A percentile compares a stretch with the other conserved stretches of the same genome.
phyloP scores from a whole-genome alignment of 2,797 vertebrate species.

The Scyliorhinus canicula region DNA sequence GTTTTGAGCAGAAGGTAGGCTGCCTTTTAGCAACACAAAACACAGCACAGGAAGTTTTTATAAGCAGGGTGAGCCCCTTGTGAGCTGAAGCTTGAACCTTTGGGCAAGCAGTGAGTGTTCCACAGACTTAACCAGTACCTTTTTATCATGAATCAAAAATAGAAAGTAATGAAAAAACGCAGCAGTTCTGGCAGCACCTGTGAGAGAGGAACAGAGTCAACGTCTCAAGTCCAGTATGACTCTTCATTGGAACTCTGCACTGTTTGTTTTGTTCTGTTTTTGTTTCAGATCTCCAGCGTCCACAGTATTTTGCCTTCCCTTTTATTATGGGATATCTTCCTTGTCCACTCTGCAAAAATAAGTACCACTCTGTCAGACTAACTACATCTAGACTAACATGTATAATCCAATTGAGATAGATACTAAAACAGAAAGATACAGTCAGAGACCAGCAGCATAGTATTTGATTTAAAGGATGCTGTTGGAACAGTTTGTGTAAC shows the following conservation, averaged over 20 bases:
- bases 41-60: not conserved
- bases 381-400: not conserved
- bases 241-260: too few species aligned
- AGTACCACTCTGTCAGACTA: not conserved
- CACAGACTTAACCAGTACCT: not conserved
- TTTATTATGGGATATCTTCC: not conserved
- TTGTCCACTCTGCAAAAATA: not conserved
- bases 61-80: not conserved
- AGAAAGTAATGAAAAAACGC: too few species aligned
- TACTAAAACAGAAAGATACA: not conserved
- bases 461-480: not conserved
- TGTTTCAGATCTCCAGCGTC: too few species aligned
- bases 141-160: too few species aligned
- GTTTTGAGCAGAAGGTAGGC: not conserved
- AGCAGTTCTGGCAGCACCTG: too few species aligned
- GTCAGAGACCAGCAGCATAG: not conserved
- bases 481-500: not conserved
- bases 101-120: not conserved
- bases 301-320: too few species aligned
- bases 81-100: not conserved
- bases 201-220: too few species aligned
- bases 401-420: not conserved
- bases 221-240: too few species aligned
- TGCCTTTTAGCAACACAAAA: not conserved
- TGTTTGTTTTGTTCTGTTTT: too few species aligned